Percentiles rank a stretch among this genome's conserved stretches.
These are phyloP conservation scores for Drosophila micromelanica DNA, from an alignment of 1,140 invertebrate species.

Conservation along the genomic window DNA sequence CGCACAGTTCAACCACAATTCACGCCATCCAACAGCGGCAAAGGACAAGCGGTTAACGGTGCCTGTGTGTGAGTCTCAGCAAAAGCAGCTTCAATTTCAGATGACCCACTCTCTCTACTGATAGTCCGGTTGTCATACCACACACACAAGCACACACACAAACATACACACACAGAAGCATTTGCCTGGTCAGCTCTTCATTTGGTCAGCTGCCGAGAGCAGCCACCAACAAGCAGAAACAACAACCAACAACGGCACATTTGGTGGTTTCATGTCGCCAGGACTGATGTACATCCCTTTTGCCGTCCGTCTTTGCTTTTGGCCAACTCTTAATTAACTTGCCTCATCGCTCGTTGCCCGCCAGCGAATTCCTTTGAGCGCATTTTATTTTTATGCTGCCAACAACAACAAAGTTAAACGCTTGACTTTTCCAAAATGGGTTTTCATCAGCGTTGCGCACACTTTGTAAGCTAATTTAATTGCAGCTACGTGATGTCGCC, in stretches of 20 bases:
- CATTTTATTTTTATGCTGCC: slow-evolving; percentile 60
- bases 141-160: slow-evolving; percentile 33
- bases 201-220: slow-evolving; percentile 73
- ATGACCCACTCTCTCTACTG: no score
- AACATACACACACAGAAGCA: slow-evolving; percentile 47
- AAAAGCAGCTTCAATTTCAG: not conserved
- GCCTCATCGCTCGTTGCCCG: slow-evolving; percentile 47
- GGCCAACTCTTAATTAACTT: slow-evolving; percentile 70
- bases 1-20: slow-evolving; percentile 40
- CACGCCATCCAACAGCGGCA: slow-evolving; percentile 38
- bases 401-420: slow-evolving; percentile 61
- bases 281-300: slow-evolving; percentile 19
- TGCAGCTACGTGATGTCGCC: slow-evolving; percentile 68
- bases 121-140: not conserved
- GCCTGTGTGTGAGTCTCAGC: slow-evolving; percentile 33
- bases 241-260: slow-evolving; percentile 36
- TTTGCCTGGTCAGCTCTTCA: slow-evolving; percentile 72
- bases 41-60: slow-evolving; percentile 41
- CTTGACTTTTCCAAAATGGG: slow-evolving; percentile 51
- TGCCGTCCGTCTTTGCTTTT: slow-evolving; percentile 35
- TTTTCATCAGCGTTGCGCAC: slow-evolving; percentile 53
- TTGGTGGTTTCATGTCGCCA: slow-evolving; percentile 62
- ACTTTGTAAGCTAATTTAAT: slow-evolving; percentile 71
- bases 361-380: slow-evolving; percentile 69
- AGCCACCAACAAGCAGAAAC: slow-evolving; percentile 26